Evolutionary conservation across 2,113 vertebrate species (phyloP).

Genomic region (Anguilla japonica): DNA sequence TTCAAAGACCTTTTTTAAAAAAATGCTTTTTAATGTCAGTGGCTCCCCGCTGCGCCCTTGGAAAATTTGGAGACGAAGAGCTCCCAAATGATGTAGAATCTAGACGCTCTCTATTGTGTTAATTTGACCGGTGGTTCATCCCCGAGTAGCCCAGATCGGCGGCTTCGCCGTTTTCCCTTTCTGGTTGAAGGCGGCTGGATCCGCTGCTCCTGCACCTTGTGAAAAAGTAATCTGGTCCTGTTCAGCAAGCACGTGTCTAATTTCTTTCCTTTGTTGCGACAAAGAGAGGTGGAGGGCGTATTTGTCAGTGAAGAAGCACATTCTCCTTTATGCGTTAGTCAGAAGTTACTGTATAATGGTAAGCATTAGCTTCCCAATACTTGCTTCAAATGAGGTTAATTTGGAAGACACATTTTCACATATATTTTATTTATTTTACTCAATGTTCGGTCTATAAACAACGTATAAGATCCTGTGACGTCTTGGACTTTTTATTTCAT

Average conservation of each 20-base stretch:
- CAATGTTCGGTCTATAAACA: not conserved
- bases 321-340: not conserved
- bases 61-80: constrained; percentile 35
- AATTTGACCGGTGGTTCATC: constrained; percentile 69
- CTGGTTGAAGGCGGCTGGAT: constrained; percentile 50
- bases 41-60: constrained; percentile 25
- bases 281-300: not conserved
- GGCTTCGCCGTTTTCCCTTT: constrained; percentile 75
- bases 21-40: not conserved
- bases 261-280: not conserved
- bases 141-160: constrained; percentile 73
- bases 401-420: not conserved
- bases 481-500: too few relatives aligned
- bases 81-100: constrained; percentile 55
- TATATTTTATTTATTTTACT: not conserved
- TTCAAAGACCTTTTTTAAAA: too few relatives aligned
- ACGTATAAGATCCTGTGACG: too few relatives aligned
- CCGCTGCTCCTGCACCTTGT: constrained; percentile 37
- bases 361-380: not conserved
- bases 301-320: not conserved
- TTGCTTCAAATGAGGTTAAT: not conserved
- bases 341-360: not conserved
- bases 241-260: not conserved
- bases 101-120: constrained; percentile 72
- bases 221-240: constrained; percentile 29